A percentile compares a stretch with the other conserved stretches of the same genome.
These are phyloP conservation scores for Aethes cnicana DNA, from an alignment of 2,888 invertebrate genomes.

Conservation along the genomic window DNA sequence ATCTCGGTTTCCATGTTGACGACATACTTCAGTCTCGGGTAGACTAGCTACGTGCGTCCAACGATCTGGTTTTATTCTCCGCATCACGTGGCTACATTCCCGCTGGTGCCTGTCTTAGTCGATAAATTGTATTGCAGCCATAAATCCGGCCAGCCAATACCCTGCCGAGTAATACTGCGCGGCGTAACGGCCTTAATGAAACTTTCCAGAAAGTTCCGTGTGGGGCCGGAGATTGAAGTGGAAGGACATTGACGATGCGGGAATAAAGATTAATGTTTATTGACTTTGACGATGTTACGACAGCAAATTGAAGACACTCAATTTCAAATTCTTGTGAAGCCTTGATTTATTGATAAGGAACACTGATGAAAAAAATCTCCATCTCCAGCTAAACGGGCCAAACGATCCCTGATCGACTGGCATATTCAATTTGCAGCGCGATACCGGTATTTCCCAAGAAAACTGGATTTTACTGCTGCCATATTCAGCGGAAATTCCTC, in stretches of 20 bases:
- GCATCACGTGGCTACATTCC: constrained; percentile 52
- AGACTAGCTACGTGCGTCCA: no score
- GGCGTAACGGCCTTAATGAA: constrained; percentile 54
- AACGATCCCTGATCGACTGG: constrained; percentile 4
- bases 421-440: constrained; percentile 18
- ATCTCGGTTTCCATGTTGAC: not conserved
- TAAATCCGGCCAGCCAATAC: constrained; percentile 59
- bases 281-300: no score
- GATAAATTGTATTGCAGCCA: constrained; percentile 57
- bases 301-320: no score
- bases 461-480: constrained; percentile 21
- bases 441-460: constrained; percentile 7
- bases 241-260: constrained; percentile 1
- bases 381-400: not conserved
- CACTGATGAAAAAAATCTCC: not conserved
- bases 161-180: constrained; percentile 42
- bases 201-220: constrained; percentile 37
- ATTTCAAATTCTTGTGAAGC: no score
- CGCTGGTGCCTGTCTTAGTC: constrained; percentile 35
- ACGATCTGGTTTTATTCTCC: constrained; percentile 27
- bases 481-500: constrained; percentile 24
- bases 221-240: constrained; percentile 23
- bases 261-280: no score
- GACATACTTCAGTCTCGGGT: not conserved
- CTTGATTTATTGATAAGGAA: no score